Conservation (phyloP, 2,888 invertebrate genomes). For the Dioctria linearis region DNA sequence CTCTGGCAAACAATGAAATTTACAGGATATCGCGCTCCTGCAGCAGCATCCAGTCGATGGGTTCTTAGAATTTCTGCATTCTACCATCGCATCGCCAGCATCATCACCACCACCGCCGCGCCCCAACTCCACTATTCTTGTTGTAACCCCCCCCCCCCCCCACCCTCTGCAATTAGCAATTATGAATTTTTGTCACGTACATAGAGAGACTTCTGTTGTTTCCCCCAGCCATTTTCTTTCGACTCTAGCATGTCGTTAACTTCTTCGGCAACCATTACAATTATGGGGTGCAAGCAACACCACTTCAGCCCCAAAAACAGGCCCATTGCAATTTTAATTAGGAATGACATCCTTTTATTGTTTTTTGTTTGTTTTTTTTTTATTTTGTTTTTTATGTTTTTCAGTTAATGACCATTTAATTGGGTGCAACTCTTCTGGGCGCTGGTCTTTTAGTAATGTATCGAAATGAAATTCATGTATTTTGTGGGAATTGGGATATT, state of each 20-base stretch:
- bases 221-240: constrained; percentile 34
- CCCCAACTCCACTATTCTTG: not conserved
- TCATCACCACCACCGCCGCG: not conserved
- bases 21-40: not conserved
- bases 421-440: not conserved
- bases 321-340: constrained; percentile 31
- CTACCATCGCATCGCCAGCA: not conserved
- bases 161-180: constrained; percentile 32
- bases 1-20: constrained; percentile 38
- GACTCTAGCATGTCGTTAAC: constrained; percentile 16
- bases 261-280: constrained; percentile 2
- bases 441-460: not conserved
- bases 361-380: constrained; percentile 5
- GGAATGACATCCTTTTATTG: constrained; percentile 18
- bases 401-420: constrained; percentile 38
- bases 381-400: no score
- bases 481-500: not conserved
- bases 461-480: constrained; percentile 27
- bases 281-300: not conserved
- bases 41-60: constrained; percentile 7
- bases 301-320: constrained; percentile 3
- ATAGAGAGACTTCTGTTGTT: constrained; percentile 25
- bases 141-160: no score
- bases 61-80: constrained; percentile 28
- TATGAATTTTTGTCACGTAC: constrained; percentile 47